Conservation (phyloP, 2,888 invertebrate genomes). For the Escarpia spicata region DNA sequence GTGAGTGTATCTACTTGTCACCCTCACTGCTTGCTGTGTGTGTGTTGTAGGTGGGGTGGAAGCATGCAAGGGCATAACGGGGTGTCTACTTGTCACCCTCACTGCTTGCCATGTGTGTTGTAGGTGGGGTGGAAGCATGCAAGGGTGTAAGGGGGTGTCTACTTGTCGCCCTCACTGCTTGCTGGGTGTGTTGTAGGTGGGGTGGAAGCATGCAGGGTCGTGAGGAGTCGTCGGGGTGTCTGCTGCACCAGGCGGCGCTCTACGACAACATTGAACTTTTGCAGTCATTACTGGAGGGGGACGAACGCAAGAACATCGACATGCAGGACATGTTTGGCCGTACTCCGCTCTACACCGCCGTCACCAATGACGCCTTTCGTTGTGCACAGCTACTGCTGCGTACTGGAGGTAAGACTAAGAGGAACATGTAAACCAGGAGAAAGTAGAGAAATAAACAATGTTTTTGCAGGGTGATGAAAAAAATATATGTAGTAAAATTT, state of each 20-base stretch:
- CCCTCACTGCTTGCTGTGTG: too few relatives aligned
- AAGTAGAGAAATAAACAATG: not conserved
- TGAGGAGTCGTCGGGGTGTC: constrained; percentile 36
- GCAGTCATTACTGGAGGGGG: constrained; percentile 55
- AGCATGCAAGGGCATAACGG: too few relatives aligned
- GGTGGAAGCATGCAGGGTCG: not conserved
- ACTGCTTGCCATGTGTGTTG: not conserved
- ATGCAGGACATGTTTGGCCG: constrained; percentile 55
- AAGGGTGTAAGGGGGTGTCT: too few relatives aligned
- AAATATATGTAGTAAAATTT: too few relatives aligned
- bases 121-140: not conserved
- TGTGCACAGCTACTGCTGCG: constrained; percentile 56
- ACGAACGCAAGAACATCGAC: constrained; percentile 52
- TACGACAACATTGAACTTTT: constrained; percentile 58
- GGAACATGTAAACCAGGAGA: not conserved
- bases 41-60: not conserved
- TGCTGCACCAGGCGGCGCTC: constrained; percentile 58
- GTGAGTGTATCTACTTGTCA: too few relatives aligned
- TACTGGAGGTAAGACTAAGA: constrained; percentile 51
- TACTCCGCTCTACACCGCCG: constrained; percentile 60
- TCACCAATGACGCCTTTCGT: constrained; percentile 59
- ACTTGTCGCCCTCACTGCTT: too few relatives aligned
- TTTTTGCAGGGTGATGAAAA: not conserved
- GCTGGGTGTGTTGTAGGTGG: not conserved
- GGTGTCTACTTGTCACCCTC: too few relatives aligned